Conservation (phyloP, 2,113 vertebrate genomes). For the Myrmecobius fasciatus region DNA sequence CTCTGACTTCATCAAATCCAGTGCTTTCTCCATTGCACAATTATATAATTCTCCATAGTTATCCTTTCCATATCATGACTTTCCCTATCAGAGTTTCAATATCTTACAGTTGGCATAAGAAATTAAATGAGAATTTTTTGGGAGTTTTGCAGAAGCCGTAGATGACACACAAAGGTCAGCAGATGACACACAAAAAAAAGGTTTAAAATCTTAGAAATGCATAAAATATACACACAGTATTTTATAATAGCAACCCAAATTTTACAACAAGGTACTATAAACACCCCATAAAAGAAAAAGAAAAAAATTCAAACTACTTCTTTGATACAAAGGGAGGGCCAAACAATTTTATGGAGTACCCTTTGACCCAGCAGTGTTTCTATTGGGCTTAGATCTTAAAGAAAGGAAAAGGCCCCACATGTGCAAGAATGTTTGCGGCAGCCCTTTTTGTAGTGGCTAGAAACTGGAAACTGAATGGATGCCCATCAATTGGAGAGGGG, state of each 20-base stretch:
- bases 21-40: not conserved
- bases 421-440: too few species aligned
- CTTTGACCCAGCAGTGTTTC: too few species aligned
- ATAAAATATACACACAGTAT: not conserved
- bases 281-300: too few species aligned
- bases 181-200: not conserved
- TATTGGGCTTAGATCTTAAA: too few species aligned
- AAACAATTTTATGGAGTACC: not conserved
- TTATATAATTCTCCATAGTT: not conserved
- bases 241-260: not conserved
- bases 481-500: too few species aligned
- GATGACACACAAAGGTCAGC: too few species aligned
- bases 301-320: too few species aligned
- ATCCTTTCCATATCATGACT: not conserved
- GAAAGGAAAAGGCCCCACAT: too few species aligned
- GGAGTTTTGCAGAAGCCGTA: not conserved
- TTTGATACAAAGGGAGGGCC: not conserved
- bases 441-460: too few species aligned
- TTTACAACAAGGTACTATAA: not conserved
- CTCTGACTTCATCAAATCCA: slow-evolving; percentile 1
- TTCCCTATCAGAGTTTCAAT: not conserved
- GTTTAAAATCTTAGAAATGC: not conserved
- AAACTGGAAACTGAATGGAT: too few species aligned
- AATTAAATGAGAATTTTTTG: not conserved
- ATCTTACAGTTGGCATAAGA: not conserved